Evolutionary conservation across 2,797 vertebrate species (phyloP).

Genomic region (Ciconia nigra): DNA sequence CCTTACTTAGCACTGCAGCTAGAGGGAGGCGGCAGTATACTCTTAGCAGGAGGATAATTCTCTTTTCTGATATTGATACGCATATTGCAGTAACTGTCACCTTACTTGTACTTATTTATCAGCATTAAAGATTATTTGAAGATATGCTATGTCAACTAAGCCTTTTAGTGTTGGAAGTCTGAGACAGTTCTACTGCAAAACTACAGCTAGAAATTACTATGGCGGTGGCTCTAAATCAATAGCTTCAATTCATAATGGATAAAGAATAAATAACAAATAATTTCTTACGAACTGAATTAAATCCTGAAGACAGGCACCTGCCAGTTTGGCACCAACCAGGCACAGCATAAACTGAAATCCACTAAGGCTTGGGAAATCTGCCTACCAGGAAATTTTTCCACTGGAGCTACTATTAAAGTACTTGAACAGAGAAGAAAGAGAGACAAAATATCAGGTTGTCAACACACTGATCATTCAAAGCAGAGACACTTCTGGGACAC

Average conservation of each 20-base stretch:
- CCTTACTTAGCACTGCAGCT: background rate
- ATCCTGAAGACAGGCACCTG: background rate
- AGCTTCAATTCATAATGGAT: background rate
- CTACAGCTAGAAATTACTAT: background rate
- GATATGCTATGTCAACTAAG: background rate
- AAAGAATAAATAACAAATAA: background rate
- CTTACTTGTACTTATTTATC: background rate
- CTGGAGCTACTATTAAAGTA: background rate
- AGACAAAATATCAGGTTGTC: slow-evolving; percentile 1
- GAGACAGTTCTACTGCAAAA: background rate
- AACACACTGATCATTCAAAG: background rate
- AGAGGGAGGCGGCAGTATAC: background rate
- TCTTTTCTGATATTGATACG: background rate
- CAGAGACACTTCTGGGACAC: background rate
- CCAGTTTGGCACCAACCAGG: background rate
- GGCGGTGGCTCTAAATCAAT: background rate
- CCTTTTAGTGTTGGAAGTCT: background rate
- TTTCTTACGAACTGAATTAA: background rate
- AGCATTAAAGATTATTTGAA: background rate
- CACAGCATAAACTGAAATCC: background rate
- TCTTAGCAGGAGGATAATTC: background rate
- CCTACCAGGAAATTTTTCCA: background rate
- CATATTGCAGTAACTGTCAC: background rate
- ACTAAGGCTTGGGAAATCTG: background rate
- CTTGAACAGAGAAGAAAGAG: background rate